Conservation (phyloP, 2,888 invertebrate species). For the Ferrisia virgata region DNA sequence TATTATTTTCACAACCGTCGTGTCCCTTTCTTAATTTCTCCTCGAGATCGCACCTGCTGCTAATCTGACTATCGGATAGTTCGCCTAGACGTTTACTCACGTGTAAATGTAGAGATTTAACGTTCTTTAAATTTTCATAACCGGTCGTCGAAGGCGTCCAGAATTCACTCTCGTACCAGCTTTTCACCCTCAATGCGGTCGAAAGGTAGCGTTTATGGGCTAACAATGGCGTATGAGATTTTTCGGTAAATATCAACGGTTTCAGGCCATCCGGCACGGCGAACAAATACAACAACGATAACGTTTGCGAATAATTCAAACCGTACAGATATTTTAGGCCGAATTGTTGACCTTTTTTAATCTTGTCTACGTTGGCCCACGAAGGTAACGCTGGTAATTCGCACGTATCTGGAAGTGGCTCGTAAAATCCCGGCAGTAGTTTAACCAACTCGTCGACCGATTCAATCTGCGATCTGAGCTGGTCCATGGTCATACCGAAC, state of each 20-base stretch:
- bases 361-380: constrained; percentile 55
- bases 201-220: constrained; percentile 56
- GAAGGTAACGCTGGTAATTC: constrained; percentile 51
- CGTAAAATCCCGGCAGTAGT: background rate
- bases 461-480: background rate
- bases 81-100: constrained; percentile 52
- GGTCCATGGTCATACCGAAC: background rate
- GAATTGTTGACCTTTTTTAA: constrained; percentile 55
- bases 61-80: constrained; percentile 49
- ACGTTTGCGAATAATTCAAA: constrained; percentile 53
- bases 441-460: background rate
- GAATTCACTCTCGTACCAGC: constrained; percentile 58
- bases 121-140: constrained; percentile 54
- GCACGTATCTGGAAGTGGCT: constrained; percentile 50
- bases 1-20: background rate
- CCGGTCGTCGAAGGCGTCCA: constrained; percentile 55
- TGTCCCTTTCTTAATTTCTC: constrained; percentile 38
- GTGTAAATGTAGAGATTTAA: constrained; percentile 54
- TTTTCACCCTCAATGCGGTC: constrained; percentile 55
- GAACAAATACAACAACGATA: constrained; percentile 54
- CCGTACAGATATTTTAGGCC: constrained; percentile 54
- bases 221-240: constrained; percentile 56
- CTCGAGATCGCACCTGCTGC: constrained; percentile 47
- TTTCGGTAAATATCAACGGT: constrained; percentile 56
- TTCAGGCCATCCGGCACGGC: constrained; percentile 54